A percentile compares a stretch with the other conserved stretches of the same genome.
Evolutionary conservation across 2,888 invertebrate species (phyloP).

Genomic region (Electrophaes corylata): DNA sequence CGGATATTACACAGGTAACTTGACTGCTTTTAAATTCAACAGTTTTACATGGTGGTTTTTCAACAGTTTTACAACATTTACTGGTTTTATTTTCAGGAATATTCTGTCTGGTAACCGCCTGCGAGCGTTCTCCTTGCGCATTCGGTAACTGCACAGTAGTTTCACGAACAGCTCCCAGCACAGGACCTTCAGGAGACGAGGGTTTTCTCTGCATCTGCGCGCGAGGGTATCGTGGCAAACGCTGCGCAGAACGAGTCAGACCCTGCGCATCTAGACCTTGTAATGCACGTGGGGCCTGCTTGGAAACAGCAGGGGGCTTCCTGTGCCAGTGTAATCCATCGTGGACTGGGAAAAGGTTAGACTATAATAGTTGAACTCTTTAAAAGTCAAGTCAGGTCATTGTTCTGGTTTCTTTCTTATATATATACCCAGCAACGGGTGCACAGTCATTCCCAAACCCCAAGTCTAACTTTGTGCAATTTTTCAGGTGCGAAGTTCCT

Average conservation of each 20-base stretch:
- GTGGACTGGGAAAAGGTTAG: slow-evolving; percentile 86
- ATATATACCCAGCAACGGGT: too few relatives aligned
- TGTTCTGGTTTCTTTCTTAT: too few relatives aligned
- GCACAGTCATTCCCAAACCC: too few relatives aligned
- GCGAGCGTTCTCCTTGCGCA: slow-evolving; percentile 88
- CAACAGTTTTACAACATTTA: background rate
- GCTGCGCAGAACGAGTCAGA: slow-evolving; percentile 87
- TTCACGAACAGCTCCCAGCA: slow-evolving; percentile 26
- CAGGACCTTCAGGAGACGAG: slow-evolving; percentile 46
- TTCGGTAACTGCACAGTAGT: slow-evolving; percentile 86
- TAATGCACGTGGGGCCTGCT: slow-evolving; percentile 89
- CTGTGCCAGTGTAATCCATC: slow-evolving; percentile 90
- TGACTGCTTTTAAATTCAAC: background rate
- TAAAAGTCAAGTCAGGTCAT: too few relatives aligned
- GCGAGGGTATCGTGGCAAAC: slow-evolving; percentile 86
- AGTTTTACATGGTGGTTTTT: too few relatives aligned
- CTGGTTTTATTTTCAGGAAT: slow-evolving; percentile 77
- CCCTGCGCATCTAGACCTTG: slow-evolving; percentile 91
- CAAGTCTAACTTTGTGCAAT: background rate
- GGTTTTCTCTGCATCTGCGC: slow-evolving; percentile 87
- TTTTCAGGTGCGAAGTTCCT: slow-evolving; percentile 88
- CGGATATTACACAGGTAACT: slow-evolving; percentile 88
- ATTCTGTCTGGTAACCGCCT: slow-evolving; percentile 90
- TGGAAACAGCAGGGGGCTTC: slow-evolving; percentile 87
- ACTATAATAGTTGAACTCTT: background rate